These are phyloP conservation scores for Lasioglossum morio DNA, from an alignment of 2,888 invertebrate species.

Conservation along the genomic window DNA sequence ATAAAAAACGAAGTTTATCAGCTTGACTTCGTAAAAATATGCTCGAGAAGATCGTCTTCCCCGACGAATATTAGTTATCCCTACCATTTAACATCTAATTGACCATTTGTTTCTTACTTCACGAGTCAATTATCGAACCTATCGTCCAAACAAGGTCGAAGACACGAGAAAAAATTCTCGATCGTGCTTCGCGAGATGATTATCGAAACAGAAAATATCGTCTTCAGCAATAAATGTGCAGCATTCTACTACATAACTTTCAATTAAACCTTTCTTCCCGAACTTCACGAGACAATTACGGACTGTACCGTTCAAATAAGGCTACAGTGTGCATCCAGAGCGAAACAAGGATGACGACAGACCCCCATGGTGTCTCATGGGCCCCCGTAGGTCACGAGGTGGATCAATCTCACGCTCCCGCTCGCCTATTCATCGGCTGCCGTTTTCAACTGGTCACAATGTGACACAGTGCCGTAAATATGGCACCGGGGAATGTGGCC, in stretches of 20 bases:
- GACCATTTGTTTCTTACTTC: neutral
- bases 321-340: neutral
- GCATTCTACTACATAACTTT: too few relatives aligned
- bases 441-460: constrained; percentile 43
- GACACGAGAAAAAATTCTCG: neutral
- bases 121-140: neutral
- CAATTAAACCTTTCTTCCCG: too few relatives aligned
- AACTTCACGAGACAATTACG: neutral
- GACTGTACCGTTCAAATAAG: neutral
- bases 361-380: neutral
- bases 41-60: neutral
- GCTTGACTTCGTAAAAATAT: neutral
- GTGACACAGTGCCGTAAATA: constrained; percentile 64
- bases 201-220: too few relatives aligned
- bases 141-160: neutral
- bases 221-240: too few relatives aligned
- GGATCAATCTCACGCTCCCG: constrained; percentile 59
- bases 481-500: constrained; percentile 57
- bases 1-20: neutral
- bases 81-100: neutral
- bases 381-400: constrained; percentile 62
- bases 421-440: constrained; percentile 29
- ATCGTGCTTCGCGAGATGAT: neutral
- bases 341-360: neutral
- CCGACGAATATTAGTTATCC: neutral